These are phyloP conservation scores for Trachelus stipa DNA, from an alignment of 2,888 invertebrate genomes.

Conservation along the genomic window DNA sequence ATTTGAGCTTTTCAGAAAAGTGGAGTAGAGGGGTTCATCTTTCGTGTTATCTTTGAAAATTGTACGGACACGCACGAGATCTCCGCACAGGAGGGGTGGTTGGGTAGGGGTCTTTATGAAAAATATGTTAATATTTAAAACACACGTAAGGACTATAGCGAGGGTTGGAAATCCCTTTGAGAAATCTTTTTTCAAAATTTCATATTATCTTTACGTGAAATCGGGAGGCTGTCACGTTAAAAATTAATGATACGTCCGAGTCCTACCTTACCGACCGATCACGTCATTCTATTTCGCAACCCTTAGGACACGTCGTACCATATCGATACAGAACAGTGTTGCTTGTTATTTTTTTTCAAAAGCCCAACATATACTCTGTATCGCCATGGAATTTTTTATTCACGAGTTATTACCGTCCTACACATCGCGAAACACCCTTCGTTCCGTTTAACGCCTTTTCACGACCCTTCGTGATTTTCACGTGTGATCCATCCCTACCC, in stretches of 20 bases:
- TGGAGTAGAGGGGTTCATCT: constrained; percentile 38
- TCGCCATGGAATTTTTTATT: neutral
- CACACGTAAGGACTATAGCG: neutral
- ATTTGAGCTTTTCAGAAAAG: constrained; percentile 33
- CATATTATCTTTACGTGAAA: too few species aligned
- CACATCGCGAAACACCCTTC: neutral
- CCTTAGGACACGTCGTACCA: too few species aligned
- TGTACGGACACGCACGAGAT: constrained; percentile 26
- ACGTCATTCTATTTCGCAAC: too few species aligned
- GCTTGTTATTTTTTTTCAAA: neutral
- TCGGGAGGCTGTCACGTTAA: too few species aligned
- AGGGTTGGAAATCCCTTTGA: too few species aligned
- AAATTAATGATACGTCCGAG: too few species aligned
- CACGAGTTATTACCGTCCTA: neutral
- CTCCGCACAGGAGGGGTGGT: neutral
- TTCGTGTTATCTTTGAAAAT: constrained; percentile 56
- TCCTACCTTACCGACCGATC: too few species aligned
- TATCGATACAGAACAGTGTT: too few species aligned
- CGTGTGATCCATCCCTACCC: too few species aligned
- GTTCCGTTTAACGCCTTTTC: neutral
- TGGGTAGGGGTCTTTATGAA: neutral
- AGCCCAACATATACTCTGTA: too few species aligned
- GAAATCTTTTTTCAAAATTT: too few species aligned
- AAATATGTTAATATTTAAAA: constrained; percentile 11
- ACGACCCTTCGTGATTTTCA: neutral